These are phyloP conservation scores for Dolichotis patagonum DNA, from an alignment of 2,113 vertebrate species.

Conservation along the genomic window DNA sequence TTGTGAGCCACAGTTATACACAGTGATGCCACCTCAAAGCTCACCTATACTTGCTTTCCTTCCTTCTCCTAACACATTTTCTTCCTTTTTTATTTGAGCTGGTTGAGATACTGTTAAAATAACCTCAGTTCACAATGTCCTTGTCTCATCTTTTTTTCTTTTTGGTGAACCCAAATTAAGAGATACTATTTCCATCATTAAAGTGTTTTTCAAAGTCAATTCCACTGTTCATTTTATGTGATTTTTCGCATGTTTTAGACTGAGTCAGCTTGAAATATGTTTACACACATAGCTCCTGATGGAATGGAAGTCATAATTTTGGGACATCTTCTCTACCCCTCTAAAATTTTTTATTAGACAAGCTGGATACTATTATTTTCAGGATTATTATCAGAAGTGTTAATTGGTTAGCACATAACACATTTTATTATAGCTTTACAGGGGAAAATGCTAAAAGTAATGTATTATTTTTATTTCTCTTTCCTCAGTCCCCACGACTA, in stretches of 20 bases:
- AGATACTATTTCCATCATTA: background rate
- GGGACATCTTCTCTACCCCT: background rate
- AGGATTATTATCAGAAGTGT: constrained; percentile 57
- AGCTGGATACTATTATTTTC: constrained; percentile 41
- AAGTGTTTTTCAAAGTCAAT: constrained; percentile 18
- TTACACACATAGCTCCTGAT: background rate
- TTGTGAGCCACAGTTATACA: background rate
- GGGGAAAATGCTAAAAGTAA: constrained; percentile 54
- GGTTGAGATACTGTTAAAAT: background rate
- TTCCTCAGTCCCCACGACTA: constrained; percentile 57
- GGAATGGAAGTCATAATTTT: constrained; percentile 21
- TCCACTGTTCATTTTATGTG: constrained; percentile 5
- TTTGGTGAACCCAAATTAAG: background rate
- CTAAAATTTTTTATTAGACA: background rate
- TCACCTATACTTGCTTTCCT: background rate
- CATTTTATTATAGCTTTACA: constrained; percentile 26
- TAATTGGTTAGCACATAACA: constrained; percentile 67
- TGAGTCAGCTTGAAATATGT: constrained; percentile 36
- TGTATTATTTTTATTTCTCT: constrained; percentile 73
- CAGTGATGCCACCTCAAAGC: background rate
- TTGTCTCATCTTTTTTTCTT: background rate
- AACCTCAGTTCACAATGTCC: background rate
- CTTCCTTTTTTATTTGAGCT: background rate
- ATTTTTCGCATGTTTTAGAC: constrained; percentile 37
- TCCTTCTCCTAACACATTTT: background rate